Percentiles rank a stretch among this genome's conserved stretches.
Evolutionary conservation across 2,113 vertebrate genomes (phyloP).

Genomic region (Isurus oxyrinchus): DNA sequence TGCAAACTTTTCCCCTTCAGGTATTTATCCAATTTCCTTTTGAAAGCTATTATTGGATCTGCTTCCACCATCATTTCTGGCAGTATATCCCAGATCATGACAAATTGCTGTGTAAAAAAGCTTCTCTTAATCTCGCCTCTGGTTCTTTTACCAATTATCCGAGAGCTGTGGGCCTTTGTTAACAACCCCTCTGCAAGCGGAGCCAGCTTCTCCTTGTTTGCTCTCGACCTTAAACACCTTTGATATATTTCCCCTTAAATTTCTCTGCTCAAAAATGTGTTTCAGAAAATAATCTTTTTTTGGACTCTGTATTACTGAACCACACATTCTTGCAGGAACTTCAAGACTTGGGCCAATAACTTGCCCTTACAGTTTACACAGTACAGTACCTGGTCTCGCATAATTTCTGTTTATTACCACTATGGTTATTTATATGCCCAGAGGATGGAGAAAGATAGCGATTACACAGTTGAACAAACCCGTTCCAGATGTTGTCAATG

Average conservation of each 20-base stretch:
- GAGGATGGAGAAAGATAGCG: not conserved
- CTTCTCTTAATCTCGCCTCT: not conserved
- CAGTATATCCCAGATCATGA: not conserved
- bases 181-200: not conserved
- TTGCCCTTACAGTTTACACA: not conserved
- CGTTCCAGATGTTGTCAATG: not conserved
- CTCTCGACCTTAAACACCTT: not conserved
- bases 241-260: not conserved
- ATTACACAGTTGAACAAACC: not conserved
- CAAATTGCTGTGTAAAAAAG: not conserved
- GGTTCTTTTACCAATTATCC: not conserved
- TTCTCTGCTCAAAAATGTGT: not conserved
- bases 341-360: not conserved
- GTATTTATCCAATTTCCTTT: not conserved
- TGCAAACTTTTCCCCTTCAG: not conserved
- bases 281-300: not conserved
- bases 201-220: not conserved
- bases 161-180: not conserved
- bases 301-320: not conserved
- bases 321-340: not conserved
- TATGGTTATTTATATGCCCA: not conserved
- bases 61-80: not conserved
- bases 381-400: not conserved
- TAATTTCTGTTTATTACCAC: not conserved
- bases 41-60: not conserved